Evolutionary conservation across 2,113 vertebrate species (phyloP), one percentile per base, ranked within the genome.

Genomic region (Phrynocephalus versicolor): DNA sequence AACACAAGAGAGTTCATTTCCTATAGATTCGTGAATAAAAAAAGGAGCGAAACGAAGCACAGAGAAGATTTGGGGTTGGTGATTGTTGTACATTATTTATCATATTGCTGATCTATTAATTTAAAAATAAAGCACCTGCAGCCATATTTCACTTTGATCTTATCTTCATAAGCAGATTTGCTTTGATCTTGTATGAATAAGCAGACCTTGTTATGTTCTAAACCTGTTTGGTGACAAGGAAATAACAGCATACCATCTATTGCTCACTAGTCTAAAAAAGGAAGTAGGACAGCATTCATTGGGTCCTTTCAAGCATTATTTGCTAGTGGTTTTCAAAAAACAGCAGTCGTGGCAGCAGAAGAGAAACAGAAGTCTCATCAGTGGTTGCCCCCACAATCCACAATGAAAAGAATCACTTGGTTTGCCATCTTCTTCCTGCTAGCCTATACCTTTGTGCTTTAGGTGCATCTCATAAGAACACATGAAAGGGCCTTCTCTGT

Each of bases 101-200:
- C 75, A 23, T 71, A 88, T 41, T 25, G 25, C 27, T 78, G 76
- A 51, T n/a, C 70, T 76, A 39, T 10, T 79, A 89, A 73, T 2
- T 89, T 7, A 79, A 91, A 90, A 85, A 86, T 27, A n/a, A 78
- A 80, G 23, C 15, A 74, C 57, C 92, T 70, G 39, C 65, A 81
- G 73, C 5, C 21, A 77, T 33, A 18, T 81, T 82, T 88, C 88
- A 67, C 21, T 60, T 55, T 64, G 8, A 73, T 90, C 74, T 81
- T 71, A 67, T 1, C 41, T 72, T 82, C 1, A 35, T n/a, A 71
- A 81, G 70, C 58, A 80, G 69, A 73, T 80, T 85, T 62, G 15
- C 84, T 74, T 80, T 73, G 69, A 80, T 74, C 58, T 30, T 72
- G 70, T 37, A 65, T 23, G 23, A 51, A 37, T 19, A 73, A 85